Conservation (phyloP, 1,140 invertebrate genomes). For the Trichoplusia ni region DNA sequence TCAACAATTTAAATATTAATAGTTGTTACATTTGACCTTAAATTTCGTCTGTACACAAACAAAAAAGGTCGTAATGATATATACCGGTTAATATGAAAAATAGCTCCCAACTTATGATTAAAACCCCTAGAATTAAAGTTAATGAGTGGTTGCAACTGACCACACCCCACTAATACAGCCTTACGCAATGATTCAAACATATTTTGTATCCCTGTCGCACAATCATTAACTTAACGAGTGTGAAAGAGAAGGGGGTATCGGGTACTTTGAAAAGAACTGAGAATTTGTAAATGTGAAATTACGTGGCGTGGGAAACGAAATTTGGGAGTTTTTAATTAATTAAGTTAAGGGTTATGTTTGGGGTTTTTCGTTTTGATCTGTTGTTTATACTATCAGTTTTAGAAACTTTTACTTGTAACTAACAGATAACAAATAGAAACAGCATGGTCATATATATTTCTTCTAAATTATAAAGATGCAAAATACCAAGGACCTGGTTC, state of each 20-base stretch:
- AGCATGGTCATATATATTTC: no score
- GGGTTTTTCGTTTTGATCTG: constrained; percentile 22
- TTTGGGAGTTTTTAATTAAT: constrained; percentile 25
- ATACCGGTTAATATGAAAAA: constrained; percentile 47
- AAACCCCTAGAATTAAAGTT: constrained; percentile 59
- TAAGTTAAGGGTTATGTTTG: constrained; percentile 4
- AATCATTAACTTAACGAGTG: neutral
- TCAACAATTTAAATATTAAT: constrained; percentile 8
- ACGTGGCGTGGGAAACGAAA: constrained; percentile 37
- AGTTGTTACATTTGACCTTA: constrained; percentile 6
- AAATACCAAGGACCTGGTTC: no score
- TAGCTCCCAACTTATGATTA: constrained; percentile 55
- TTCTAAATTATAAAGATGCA: no score
- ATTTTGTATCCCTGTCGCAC: constrained; percentile 43
- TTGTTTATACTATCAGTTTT: no score
- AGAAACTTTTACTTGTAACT: no score
- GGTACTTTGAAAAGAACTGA: constrained; percentile 27
- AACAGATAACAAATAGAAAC: no score
- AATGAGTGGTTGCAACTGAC: constrained; percentile 61
- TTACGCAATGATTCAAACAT: constrained; percentile 57
- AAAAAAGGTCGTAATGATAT: constrained; percentile 36
- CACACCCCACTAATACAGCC: constrained; percentile 63
- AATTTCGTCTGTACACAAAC: constrained; percentile 15
- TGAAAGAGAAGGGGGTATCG: constrained; percentile 40
- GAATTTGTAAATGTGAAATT: constrained; percentile 30